Evolutionary conservation across 2,113 vertebrate species (phyloP), one percentile per base, ranked within the genome.

Genomic region (Rhipidura dahli): DNA sequence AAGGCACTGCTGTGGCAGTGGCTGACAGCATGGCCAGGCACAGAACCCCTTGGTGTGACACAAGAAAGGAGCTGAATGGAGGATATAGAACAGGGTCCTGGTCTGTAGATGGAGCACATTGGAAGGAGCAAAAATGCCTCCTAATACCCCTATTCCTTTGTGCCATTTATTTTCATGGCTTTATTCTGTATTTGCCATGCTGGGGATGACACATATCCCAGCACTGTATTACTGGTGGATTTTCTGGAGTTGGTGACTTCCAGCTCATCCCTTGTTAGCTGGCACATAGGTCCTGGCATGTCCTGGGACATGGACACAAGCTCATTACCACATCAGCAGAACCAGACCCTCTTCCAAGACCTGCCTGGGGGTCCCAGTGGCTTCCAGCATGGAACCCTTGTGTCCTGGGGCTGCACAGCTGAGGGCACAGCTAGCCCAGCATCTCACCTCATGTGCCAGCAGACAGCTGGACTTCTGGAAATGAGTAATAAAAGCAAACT

Each of bases 291-390:
- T 73, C 19, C 39, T 71, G 44, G 44, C 4, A 2, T 21, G 57
- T 40, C 21, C 44, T 5, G 7, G 51, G 11, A 39, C 54, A 57
- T 0, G 4, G 5, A 23, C 20, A 51, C 9, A 4, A 33, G 22
- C 8, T 91, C 60, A 19, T 57, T 65, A 21, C 14, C 51, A 30
- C 7, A 1, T 24, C 47, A 66, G 18, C 64, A 89, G 60, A 73
- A 51, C 9, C 35, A 42, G 59, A 5, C 6, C 14, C 12, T 1
- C 1, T 33, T 15, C 50, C 11, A 28, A 54, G 35, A 42, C 24
- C 7, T 70, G 15, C 39, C 42, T 3, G 1, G 39, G 45, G 8
- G 4, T 37, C 30, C 19, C 30, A 8, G n/a, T 4, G 4, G 13
- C 23, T 24, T 65, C 71, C 53, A 65, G 71, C n/a, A 39, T 3